Evolutionary conservation across 2,888 invertebrate species (phyloP).

Genomic region (Siphonodentalium dalli): DNA sequence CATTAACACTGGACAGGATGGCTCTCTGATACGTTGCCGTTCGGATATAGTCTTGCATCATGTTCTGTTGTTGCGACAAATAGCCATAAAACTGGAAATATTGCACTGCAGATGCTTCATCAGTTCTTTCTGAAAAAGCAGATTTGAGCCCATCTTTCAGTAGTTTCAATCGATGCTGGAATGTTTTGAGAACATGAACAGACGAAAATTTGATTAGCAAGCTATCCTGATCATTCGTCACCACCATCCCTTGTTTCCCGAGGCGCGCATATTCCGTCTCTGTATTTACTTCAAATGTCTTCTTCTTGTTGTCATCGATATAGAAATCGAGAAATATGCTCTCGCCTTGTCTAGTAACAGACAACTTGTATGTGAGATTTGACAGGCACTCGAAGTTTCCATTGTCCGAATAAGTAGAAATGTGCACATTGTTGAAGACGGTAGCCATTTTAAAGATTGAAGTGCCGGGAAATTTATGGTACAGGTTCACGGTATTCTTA

Average conservation of each 20-base stretch:
- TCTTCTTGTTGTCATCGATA: slow-evolving; percentile 39
- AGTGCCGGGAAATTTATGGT: no score
- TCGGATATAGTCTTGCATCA: slow-evolving; percentile 99
- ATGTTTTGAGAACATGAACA: slow-evolving; percentile 74
- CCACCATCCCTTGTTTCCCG: slow-evolving; percentile 46
- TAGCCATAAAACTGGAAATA: slow-evolving; percentile 99
- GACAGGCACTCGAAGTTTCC: slow-evolving; percentile 43
- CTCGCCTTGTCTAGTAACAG: slow-evolving; percentile 41
- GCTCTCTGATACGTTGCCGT: slow-evolving; percentile 98
- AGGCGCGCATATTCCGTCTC: slow-evolving; percentile 48
- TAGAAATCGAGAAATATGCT: slow-evolving; percentile 25
- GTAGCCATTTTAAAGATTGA: slow-evolving; percentile 58
- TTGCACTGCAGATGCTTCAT: slow-evolving; percentile 97
- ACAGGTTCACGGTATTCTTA: no score
- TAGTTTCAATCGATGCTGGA: slow-evolving; percentile 78
- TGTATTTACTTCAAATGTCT: slow-evolving; percentile 33
- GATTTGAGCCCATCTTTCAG: slow-evolving; percentile 71
- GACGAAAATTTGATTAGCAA: slow-evolving; percentile 45
- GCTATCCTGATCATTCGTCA: slow-evolving; percentile 44
- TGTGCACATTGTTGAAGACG: slow-evolving; percentile 61
- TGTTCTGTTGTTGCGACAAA: slow-evolving; percentile 98
- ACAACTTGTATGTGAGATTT: slow-evolving; percentile 40
- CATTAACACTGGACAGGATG: slow-evolving; percentile 88
- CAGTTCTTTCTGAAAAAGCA: slow-evolving; percentile 89
- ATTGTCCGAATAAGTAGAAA: slow-evolving; percentile 53